Base-by-base conservation (phyloP, 2,113 vertebrate genomes). In the Petromus typicus region DNA sequence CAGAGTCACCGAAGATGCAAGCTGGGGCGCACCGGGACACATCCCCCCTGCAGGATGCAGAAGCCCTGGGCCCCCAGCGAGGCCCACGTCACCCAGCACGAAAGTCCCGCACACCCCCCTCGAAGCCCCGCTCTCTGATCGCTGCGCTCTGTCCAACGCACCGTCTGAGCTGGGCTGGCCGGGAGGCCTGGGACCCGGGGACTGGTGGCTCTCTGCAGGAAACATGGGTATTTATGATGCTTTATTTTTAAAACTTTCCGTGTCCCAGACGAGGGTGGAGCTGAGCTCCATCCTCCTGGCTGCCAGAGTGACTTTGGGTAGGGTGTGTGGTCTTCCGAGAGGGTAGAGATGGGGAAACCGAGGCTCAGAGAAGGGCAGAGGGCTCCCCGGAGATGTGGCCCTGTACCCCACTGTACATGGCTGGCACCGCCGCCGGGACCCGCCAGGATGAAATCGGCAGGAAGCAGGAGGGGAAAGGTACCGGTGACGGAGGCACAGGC, bases 221-320 rank as follows among this genome's bases (percentile, higher is more conserved):
- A 90, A 71, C 90, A 84, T 0, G 25, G 54, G 22, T 87, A 78
- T 94, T 97, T 91, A 75, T 88, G 80, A 67, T 27, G 78, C 78
- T 94, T 95, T 95, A 91, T 96, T 96, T 97, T 96, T 91, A 96
- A 95, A 75, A 95, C 61, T 40, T 59, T 78, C 71, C 73, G 81
- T 7, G 69, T 69, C 40, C 89, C 75, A 66, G 45, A 18, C 88
- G 30, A 17, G 69, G 66, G 84, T 1, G 0, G 51, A 56, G 23
- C 20, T 4, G 22, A 63, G 69, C 45, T 51, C 27, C 32, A 87
- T 16, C 37, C 30, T 84, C 69, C 20, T 22, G 5, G 1, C 61
- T 66, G 48, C 79, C 37, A 61, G 61, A 25, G 27, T 59, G n/a
- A 64, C 27, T 1, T 0, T 43, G 51, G 54, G 37, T 64, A 27